phyloP scores from a whole-genome alignment of 2,113 vertebrate genomes.

The Lepus americanus region DNA sequence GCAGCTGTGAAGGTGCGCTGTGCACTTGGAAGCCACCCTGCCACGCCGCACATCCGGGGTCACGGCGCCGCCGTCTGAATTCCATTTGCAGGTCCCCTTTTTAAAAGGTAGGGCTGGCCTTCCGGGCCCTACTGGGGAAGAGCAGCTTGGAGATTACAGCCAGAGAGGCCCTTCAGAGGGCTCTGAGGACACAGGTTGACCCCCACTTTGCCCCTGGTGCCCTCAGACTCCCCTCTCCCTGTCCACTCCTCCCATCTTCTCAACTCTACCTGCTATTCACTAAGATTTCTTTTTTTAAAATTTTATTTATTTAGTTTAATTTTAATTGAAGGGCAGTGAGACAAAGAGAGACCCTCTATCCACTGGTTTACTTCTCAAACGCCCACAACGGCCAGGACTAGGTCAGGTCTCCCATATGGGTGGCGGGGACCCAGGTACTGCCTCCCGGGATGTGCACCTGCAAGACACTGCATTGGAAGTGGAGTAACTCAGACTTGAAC shows the following conservation, averaged over 20 bases:
- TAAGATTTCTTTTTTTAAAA: background rate
- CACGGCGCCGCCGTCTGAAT: conserved; percentile 64
- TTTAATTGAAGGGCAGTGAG: too few species aligned
- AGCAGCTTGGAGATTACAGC: background rate
- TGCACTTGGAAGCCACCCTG: background rate
- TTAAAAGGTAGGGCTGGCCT: conserved; percentile 66
- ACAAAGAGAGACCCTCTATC: too few species aligned
- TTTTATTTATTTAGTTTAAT: too few species aligned
- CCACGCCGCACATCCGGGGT: conserved; percentile 39
- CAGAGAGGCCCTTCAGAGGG: background rate
- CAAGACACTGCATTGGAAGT: too few species aligned
- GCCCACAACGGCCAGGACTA: too few species aligned
- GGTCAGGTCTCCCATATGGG: too few species aligned
- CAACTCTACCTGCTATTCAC: background rate
- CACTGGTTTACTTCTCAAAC: too few species aligned
- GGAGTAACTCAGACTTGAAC: too few species aligned
- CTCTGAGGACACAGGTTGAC: background rate
- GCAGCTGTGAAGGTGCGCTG: background rate
- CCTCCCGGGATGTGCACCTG: too few species aligned
- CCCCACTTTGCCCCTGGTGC: background rate
- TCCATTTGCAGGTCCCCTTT: conserved; percentile 75
- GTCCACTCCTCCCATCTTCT: background rate
- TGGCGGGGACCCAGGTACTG: too few species aligned
- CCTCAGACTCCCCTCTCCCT: background rate
- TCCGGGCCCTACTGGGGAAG: conserved; percentile 64